phyloP scores from a whole-genome alignment of 2,113 vertebrate species.

The Passer domesticus region DNA sequence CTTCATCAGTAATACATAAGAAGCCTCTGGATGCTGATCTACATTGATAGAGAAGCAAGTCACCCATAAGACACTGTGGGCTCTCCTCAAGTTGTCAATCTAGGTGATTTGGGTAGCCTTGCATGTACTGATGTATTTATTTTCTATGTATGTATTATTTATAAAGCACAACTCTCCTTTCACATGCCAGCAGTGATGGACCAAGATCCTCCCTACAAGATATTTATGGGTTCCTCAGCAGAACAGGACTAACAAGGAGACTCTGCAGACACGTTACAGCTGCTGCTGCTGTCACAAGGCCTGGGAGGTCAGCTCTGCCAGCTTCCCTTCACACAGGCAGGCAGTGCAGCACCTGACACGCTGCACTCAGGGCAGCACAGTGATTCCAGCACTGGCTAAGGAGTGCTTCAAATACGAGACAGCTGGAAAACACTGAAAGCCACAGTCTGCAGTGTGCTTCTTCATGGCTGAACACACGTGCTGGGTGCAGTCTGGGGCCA shows the following conservation, averaged over 20 bases:
- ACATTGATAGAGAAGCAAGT: constrained; percentile 51
- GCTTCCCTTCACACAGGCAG: background rate
- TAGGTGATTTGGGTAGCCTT: constrained; percentile 58
- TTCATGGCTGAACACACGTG: background rate
- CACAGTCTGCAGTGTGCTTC: background rate
- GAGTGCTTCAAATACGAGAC: background rate
- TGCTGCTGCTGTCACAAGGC: constrained; percentile 45
- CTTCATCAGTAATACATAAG: constrained; percentile 30
- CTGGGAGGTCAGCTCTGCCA: constrained; percentile 5
- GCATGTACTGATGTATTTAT: constrained; percentile 56
- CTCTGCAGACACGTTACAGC: constrained; percentile 1
- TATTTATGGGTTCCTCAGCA: constrained; percentile 59
- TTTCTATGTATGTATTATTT: constrained; percentile 70
- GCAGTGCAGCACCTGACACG: constrained; percentile 8
- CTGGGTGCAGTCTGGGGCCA: background rate
- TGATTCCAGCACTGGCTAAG: background rate
- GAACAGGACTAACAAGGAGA: constrained; percentile 57
- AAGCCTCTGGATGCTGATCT: constrained; percentile 44
- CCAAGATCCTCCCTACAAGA: constrained; percentile 20
- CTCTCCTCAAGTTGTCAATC: constrained; percentile 36
- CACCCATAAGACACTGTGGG: constrained; percentile 1
- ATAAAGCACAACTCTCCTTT: constrained; percentile 52
- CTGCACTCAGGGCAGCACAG: background rate
- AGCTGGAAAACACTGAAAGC: background rate
- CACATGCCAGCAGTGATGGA: constrained; percentile 48